A percentile compares a stretch with the other conserved stretches of the same genome.
Evolutionary conservation across 2,797 vertebrate genomes (phyloP).

Genomic region (Sebastes alutus): DNA sequence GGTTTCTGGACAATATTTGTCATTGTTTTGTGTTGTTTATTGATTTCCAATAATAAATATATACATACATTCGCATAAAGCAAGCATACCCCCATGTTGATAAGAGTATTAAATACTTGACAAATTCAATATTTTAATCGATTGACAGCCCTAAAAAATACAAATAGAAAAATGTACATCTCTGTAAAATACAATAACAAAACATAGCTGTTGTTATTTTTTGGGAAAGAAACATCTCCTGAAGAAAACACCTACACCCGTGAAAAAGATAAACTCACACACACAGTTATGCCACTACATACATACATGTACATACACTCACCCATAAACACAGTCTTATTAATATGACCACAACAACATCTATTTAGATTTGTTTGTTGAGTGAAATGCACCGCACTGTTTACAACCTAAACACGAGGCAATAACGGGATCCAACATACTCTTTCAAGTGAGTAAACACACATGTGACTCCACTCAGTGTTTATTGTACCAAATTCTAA

Average conservation of each 20-base stretch:
- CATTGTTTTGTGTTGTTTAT: no score
- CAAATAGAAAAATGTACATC: background rate
- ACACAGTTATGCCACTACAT: background rate
- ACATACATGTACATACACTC: background rate
- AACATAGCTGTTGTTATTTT: background rate
- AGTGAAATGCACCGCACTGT: background rate
- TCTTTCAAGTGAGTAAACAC: conserved; percentile 33
- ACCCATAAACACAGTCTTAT: background rate
- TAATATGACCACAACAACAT: background rate
- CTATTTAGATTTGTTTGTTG: conserved; percentile 10
- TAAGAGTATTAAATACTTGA: no score
- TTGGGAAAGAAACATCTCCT: background rate
- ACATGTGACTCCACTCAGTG: conserved; percentile 21
- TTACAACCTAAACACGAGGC: background rate
- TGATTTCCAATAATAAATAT: no score
- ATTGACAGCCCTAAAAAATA: no score
- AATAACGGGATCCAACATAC: background rate
- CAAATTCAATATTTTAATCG: no score
- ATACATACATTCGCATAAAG: no score
- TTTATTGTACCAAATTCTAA: conserved; percentile 48
- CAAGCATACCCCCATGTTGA: no score
- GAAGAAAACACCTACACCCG: background rate
- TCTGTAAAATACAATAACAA: background rate
- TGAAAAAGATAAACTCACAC: background rate
- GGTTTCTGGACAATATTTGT: no score